Conservation (phyloP, 2,113 vertebrate species). For the Symphodus melops region DNA sequence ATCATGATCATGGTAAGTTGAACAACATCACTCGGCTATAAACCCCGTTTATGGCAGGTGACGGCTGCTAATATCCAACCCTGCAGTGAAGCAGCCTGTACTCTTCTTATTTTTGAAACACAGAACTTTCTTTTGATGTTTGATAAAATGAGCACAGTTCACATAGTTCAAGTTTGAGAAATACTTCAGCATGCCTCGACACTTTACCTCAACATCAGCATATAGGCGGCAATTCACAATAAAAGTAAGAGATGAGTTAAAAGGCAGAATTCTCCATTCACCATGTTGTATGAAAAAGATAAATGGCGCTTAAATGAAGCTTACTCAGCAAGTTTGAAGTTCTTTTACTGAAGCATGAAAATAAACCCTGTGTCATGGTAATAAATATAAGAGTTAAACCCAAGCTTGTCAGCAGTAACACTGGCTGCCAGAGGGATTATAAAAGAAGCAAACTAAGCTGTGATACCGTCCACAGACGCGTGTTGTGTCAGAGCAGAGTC, state of each 20-base stretch:
- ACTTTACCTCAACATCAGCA: constrained; percentile 1
- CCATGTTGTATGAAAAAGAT: constrained; percentile 47
- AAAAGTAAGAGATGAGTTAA: constrained; percentile 11
- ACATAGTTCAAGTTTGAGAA: too few species aligned
- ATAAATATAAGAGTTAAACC: constrained; percentile 2
- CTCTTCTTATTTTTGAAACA: too few species aligned
- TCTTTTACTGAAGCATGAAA: constrained; percentile 5
- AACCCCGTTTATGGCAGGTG: too few species aligned
- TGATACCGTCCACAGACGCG: not conserved
- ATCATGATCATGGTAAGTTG: too few species aligned
- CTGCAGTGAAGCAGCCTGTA: too few species aligned
- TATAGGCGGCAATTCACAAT: constrained; percentile 4
- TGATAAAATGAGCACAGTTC: too few species aligned
- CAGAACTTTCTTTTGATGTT: too few species aligned
- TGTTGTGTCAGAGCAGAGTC: not conserved
- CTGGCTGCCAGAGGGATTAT: not conserved
- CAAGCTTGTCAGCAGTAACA: not conserved
- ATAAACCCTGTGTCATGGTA: constrained; percentile 8
- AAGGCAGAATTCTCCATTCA: constrained; percentile 64
- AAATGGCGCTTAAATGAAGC: constrained; percentile 22
- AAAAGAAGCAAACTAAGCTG: constrained; percentile 5
- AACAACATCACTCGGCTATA: too few species aligned
- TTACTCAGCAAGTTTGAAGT: constrained; percentile 14
- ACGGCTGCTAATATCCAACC: too few species aligned
- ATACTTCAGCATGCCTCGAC: constrained; percentile 26